Conservation (phyloP, 2,113 vertebrate genomes). For the Indicator indicator region DNA sequence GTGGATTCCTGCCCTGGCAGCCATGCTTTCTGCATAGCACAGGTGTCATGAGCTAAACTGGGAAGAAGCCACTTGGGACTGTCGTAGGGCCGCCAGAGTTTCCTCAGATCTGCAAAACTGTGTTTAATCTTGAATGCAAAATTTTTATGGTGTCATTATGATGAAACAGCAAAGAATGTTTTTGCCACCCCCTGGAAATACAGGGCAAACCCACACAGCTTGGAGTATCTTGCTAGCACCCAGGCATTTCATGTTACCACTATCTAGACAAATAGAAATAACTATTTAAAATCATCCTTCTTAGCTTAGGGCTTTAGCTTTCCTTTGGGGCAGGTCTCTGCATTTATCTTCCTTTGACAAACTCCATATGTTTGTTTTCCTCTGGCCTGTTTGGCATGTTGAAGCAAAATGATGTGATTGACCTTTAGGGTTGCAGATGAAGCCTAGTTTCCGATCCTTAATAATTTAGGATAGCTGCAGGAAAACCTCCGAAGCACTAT, state of each 20-base stretch:
- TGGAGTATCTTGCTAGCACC: background rate
- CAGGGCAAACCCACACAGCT: background rate
- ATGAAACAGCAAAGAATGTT: background rate
- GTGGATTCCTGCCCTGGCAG: background rate
- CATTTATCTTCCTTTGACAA: background rate
- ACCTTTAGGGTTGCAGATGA: slow-evolving; percentile 6
- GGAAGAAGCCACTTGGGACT: background rate
- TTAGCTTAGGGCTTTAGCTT: background rate
- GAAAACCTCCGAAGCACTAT: background rate
- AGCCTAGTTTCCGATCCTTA: background rate
- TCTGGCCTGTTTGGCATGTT: background rate
- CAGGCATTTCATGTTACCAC: background rate
- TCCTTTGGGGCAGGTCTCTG: background rate
- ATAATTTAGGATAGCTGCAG: slow-evolving; percentile 1
- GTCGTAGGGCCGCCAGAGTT: background rate
- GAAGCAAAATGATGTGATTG: slow-evolving; percentile 29
- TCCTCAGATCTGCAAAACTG: background rate
- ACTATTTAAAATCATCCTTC: background rate
- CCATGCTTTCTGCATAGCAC: background rate
- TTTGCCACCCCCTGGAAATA: background rate
- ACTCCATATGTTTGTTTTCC: background rate
- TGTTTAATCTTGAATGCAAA: background rate
- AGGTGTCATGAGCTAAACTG: background rate
- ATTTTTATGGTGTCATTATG: background rate
- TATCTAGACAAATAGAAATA: background rate